phyloP scores from a whole-genome alignment of 1,140 invertebrate genomes.

The Doryteuthis pealeii region DNA sequence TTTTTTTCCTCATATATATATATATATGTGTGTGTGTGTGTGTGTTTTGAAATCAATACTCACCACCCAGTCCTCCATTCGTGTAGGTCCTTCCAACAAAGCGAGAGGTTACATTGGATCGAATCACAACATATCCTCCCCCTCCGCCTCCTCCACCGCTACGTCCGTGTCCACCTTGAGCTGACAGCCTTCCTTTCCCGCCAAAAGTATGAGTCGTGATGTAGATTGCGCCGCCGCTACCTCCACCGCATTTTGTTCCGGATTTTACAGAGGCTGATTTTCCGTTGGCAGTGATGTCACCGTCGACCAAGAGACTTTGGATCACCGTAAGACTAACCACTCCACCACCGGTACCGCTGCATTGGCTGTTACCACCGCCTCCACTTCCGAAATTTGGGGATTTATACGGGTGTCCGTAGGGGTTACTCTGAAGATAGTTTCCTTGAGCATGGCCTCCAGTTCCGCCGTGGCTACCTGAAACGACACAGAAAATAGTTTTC shows the following conservation, averaged over 20 bases:
- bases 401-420: slow-evolving; percentile 5
- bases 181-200: slow-evolving; percentile 11
- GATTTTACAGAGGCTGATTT: neutral
- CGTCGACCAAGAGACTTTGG: slow-evolving; percentile 9
- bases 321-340: slow-evolving; percentile 5
- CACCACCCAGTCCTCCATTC: slow-evolving; percentile 18
- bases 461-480: slow-evolving; percentile 20
- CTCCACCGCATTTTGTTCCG: slow-evolving; percentile 11
- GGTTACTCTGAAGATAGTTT: neutral
- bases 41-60: too few species aligned
- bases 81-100: slow-evolving; percentile 11
- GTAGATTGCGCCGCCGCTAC: slow-evolving; percentile 16
- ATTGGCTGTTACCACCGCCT: neutral
- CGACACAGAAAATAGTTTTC: neutral
- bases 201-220: neutral
- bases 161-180: slow-evolving; percentile 12
- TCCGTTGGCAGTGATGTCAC: slow-evolving; percentile 15
- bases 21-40: too few species aligned
- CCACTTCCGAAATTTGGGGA: slow-evolving; percentile 15
- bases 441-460: slow-evolving; percentile 9
- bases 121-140: neutral
- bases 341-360: slow-evolving; percentile 19
- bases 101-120: neutral
- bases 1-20: too few species aligned
- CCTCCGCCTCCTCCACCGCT: slow-evolving; percentile 19